Evolutionary conservation across 2,888 invertebrate species (phyloP), one percentile per base, ranked within the genome.

Genomic region (Meliscaeva auricollis): DNA sequence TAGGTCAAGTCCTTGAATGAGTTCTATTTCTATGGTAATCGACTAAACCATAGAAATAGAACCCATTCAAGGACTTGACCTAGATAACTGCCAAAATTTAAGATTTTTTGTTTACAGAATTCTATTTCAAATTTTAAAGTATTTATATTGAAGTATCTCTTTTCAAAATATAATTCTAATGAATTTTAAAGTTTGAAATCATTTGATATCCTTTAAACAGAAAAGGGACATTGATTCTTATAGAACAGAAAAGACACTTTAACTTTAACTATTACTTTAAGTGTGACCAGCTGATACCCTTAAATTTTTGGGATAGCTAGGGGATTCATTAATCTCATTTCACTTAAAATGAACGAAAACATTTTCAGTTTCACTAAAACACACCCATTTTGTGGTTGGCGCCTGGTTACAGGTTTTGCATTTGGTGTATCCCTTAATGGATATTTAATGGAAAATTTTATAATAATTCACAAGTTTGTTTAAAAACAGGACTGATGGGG

Each of bases 381-480:
- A 35, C 35, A 58, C 26, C 26, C 2, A 4, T 26, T 26, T 5
- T 5, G 30, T 9, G 13, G 41, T 9, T 68, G 48, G 30, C 15
- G 11, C 17, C 41, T 17, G 20, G 30, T 32, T 41, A 22, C 38
- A 17, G 56, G 17, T 17, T 68, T 44, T 20, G 38, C 6, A 17
- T 66, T 50, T 30, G 22, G 20, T 56, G 26, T 44, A 44, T 35
- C 52, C 8, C 48, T 58, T 76, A 72, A 81, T 76, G 70, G 64
- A 72, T 35, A 81, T 72, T 76, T 76, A 66, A 72, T 66, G 70
- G 48, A 66, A 60, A 41, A 52, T 60, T 79, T 73, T 60, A 46
- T 73, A 54, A 46, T 60, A 54, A 46, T 60, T 30, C 32, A 20
- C 9, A 13, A 41, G 20, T 11, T 17, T 60, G 41, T 9, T 26